phyloP scores from a whole-genome alignment of 2,113 vertebrate species.

The Trogon surrucura region DNA sequence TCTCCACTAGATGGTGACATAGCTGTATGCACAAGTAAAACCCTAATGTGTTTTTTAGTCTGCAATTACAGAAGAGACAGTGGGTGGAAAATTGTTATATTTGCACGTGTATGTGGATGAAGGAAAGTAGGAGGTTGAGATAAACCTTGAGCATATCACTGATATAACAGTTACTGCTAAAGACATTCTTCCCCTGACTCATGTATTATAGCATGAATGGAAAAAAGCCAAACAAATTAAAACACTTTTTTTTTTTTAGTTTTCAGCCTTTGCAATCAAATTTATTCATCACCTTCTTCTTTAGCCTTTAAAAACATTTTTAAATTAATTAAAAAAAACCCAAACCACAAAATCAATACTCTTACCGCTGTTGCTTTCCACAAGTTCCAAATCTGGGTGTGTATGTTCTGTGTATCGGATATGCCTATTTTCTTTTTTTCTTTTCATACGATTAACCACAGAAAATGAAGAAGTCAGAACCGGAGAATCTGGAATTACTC shows the following conservation, averaged over 20 bases:
- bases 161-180: neutral
- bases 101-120: neutral
- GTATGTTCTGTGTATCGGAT: constrained; percentile 84
- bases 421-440: constrained; percentile 78
- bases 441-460: constrained; percentile 82
- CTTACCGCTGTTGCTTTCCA: constrained; percentile 61
- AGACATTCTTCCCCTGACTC: neutral
- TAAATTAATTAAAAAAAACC: neutral
- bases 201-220: neutral
- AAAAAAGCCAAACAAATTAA: neutral
- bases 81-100: neutral
- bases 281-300: neutral
- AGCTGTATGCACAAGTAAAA: neutral
- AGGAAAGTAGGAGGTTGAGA: neutral
- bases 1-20: constrained; percentile 73
- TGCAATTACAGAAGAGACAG: neutral
- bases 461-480: constrained; percentile 80
- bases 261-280: neutral
- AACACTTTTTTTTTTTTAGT: neutral
- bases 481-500: constrained; percentile 90
- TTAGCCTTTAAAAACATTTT: neutral
- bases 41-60: neutral
- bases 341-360: neutral
- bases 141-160: neutral
- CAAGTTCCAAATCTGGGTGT: constrained; percentile 38